Percentiles rank a stretch among this genome's conserved stretches.
Conservation (phyloP, 2,888 invertebrate genomes). For the Noctuana brunneofusca region DNA sequence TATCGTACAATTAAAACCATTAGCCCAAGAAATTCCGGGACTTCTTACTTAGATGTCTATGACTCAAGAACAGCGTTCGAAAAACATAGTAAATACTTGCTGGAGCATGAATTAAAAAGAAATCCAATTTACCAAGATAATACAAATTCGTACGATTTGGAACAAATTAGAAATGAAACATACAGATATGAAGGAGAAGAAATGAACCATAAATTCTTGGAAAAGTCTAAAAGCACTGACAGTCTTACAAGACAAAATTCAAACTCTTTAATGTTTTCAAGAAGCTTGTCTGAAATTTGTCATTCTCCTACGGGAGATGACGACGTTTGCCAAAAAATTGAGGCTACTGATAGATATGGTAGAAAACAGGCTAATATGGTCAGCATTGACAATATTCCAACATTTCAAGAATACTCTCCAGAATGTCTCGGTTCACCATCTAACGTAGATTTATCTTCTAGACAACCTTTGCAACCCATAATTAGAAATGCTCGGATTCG, state of each 20-base stretch:
- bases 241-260: slow-evolving; percentile 54
- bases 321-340: slow-evolving; percentile 21
- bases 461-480: slow-evolving; percentile 64
- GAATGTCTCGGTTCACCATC: slow-evolving; percentile 58
- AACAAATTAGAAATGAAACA: slow-evolving; percentile 15
- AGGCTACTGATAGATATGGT: slow-evolving; percentile 2
- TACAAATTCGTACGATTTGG: slow-evolving; percentile 35
- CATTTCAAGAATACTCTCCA: slow-evolving; percentile 78
- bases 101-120: slow-evolving; percentile 21
- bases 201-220: slow-evolving; percentile 46
- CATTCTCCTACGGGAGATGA: slow-evolving; percentile 29
- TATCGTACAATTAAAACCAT: slow-evolving; percentile 43
- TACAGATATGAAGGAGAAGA: slow-evolving; percentile 12
- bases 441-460: slow-evolving; percentile 56
- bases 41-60: slow-evolving; percentile 2
- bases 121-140: slow-evolving; percentile 36
- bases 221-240: slow-evolving; percentile 40
- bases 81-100: slow-evolving; percentile 8
- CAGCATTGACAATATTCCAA: slow-evolving; percentile 78
- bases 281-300: slow-evolving; percentile 21
- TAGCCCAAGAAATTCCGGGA: slow-evolving; percentile 17
- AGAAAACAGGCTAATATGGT: slow-evolving; percentile 67
- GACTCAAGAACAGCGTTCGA: neutral
- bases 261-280: slow-evolving; percentile 46
- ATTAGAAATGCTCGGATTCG: slow-evolving; percentile 66